A percentile compares a stretch with the other conserved stretches of the same genome.
Evolutionary conservation across 2,888 invertebrate genomes (phyloP).

Genomic region (Bugula neritina): DNA sequence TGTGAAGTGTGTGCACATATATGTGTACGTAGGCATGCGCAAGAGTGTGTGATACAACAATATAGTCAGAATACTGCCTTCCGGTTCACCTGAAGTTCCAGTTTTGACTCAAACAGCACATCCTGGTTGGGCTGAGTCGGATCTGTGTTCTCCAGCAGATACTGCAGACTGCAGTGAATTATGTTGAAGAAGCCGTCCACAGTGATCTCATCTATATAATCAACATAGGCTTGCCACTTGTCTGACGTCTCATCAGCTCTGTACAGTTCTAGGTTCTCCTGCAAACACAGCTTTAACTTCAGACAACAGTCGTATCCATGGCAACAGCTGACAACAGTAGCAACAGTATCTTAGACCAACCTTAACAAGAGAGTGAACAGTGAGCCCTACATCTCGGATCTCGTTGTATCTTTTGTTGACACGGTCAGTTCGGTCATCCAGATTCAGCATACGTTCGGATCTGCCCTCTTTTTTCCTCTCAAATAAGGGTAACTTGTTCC

Average conservation of each 20-base stretch:
- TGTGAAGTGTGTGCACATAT: no score
- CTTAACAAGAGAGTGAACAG: conserved; percentile 67
- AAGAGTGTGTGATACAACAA: no score
- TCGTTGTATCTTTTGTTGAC: conserved; percentile 73
- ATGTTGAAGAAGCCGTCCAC: conserved; percentile 72
- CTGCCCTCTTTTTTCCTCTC: conserved; percentile 76
- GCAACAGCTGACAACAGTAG: no score
- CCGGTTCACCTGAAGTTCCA: conserved; percentile 67
- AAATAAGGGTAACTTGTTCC: conserved; percentile 78
- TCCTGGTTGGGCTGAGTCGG: conserved; percentile 64
- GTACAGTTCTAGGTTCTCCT: conserved; percentile 74
- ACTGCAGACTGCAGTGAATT: conserved; percentile 67
- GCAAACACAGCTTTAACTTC: neutral
- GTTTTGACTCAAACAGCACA: conserved; percentile 77
- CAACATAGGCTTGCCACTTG: conserved; percentile 76
- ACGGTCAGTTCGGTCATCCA: conserved; percentile 74
- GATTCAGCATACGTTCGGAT: conserved; percentile 72
- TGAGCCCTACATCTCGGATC: conserved; percentile 66
- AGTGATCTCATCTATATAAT: conserved; percentile 77
- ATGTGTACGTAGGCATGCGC: no score
- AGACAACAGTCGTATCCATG: neutral
- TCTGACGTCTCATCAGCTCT: conserved; percentile 64
- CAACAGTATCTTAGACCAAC: no score
- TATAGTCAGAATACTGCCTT: no score
- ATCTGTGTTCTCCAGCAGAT: conserved; percentile 87